Percentiles rank a stretch among this genome's conserved stretches.
Conservation (phyloP, 2,888 invertebrate genomes). For the Phorcus lineatus region DNA sequence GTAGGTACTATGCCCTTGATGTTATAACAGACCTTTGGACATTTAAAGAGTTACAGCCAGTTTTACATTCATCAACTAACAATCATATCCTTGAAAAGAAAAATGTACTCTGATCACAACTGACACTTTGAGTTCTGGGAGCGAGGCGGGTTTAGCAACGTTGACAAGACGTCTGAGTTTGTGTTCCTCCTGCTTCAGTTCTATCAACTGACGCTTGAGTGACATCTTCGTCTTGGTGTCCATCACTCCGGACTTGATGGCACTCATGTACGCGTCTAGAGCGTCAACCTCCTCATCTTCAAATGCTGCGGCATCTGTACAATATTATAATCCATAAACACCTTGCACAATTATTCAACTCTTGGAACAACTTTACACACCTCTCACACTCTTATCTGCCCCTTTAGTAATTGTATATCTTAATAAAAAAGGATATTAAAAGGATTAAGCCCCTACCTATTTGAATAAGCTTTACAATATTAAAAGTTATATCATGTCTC, state of each 20-base stretch:
- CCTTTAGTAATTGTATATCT: neutral
- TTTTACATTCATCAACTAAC: no score
- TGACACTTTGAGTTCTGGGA: constrained; percentile 67
- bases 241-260: constrained; percentile 75
- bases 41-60: no score
- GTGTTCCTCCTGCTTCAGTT: constrained; percentile 83
- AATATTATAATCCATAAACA: neutral
- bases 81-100: no score
- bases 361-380: no score
- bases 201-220: constrained; percentile 79
- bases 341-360: no score
- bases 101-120: no score
- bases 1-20: no score
- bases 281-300: constrained; percentile 81
- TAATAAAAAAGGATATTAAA: no score
- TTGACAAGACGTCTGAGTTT: constrained; percentile 84
- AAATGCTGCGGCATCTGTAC: constrained; percentile 55
- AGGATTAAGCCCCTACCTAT: no score
- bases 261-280: constrained; percentile 88
- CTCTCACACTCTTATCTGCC: neutral
- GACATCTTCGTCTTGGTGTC: constrained; percentile 76
- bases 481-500: no score
- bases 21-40: no score
- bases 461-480: no score
- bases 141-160: constrained; percentile 78